A percentile compares a stretch with the other conserved stretches of the same genome.
These are phyloP conservation scores for Ormyrus pomaceus DNA, from an alignment of 2,888 invertebrate genomes.

Conservation along the genomic window DNA sequence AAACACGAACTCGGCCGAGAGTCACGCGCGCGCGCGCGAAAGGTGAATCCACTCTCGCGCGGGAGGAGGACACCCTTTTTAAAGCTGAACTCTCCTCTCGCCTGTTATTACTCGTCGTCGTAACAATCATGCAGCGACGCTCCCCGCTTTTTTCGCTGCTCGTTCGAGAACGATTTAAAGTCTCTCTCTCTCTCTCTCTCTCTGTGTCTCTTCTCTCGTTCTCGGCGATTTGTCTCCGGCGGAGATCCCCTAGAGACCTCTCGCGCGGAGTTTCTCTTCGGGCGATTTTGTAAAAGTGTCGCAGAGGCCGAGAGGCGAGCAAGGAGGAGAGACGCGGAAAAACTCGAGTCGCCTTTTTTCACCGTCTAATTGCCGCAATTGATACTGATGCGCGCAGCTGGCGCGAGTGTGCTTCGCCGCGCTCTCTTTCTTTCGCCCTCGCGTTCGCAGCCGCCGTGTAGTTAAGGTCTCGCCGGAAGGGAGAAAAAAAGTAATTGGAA, in stretches of 20 bases:
- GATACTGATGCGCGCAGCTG: conserved; percentile 33
- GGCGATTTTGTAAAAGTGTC: conserved; percentile 50
- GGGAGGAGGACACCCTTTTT: conserved; percentile 4
- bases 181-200: not conserved
- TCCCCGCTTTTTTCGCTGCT: too few relatives aligned
- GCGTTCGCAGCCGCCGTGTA: conserved; percentile 6
- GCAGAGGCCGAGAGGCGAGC: not conserved
- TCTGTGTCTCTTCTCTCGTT: not conserved
- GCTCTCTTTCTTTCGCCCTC: not conserved
- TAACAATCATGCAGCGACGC: too few relatives aligned
- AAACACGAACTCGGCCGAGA: not conserved
- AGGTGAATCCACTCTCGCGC: not conserved
- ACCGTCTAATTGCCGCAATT: conserved; percentile 30
- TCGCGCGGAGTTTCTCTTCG: conserved; percentile 11
- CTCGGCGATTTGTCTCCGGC: conserved; percentile 36
- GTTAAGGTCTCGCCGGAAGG: not conserved
- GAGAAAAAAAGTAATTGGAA: conserved; percentile 41
- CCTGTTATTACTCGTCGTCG: too few relatives aligned
- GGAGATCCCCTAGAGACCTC: conserved; percentile 10
- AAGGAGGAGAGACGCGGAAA: not conserved
- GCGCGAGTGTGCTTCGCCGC: not conserved
- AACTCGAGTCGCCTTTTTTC: conserved; percentile 5
- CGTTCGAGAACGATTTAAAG: too few relatives aligned
- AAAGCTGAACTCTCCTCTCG: not conserved
- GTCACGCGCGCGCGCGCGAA: not conserved